Conservation (phyloP, 1,140 invertebrate species). For the Drosophila sechellia region DNA sequence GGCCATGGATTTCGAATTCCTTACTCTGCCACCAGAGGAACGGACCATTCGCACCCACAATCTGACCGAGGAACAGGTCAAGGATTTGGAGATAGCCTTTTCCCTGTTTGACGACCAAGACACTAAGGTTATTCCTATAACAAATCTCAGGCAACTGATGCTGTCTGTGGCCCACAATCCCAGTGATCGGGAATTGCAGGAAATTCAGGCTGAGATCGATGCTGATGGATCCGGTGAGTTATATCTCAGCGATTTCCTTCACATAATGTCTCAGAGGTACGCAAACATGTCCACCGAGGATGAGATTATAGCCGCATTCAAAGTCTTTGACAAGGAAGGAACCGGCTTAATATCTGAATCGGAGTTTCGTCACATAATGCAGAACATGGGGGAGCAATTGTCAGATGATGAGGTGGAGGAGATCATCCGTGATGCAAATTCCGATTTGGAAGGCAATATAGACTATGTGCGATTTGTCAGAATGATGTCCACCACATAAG, state of each 20-base stretch:
- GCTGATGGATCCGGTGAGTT: slow-evolving; percentile 44
- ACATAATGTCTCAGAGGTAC: slow-evolving; percentile 54
- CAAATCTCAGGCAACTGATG: slow-evolving; percentile 32
- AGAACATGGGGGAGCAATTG: slow-evolving; percentile 46
- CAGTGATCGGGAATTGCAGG: slow-evolving; percentile 37
- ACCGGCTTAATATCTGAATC: slow-evolving; percentile 55
- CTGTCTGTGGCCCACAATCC: slow-evolving; percentile 42
- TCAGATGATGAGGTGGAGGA: slow-evolving; percentile 57
- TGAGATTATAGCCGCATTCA: slow-evolving; percentile 60
- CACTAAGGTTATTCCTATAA: slow-evolving; percentile 38
- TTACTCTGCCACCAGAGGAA: slow-evolving; percentile 55
- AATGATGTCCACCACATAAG: slow-evolving; percentile 39
- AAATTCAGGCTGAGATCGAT: slow-evolving; percentile 50
- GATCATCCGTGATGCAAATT: slow-evolving; percentile 55
- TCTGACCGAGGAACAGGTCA: slow-evolving; percentile 35
- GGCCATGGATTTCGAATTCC: slow-evolving; percentile 57
- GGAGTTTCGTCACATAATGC: slow-evolving; percentile 59
- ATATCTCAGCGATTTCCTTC: slow-evolving; percentile 54
- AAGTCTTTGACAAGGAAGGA: slow-evolving; percentile 46
- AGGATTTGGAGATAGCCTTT: slow-evolving; percentile 49
- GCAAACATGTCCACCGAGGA: slow-evolving; percentile 50
- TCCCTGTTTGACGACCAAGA: slow-evolving; percentile 36
- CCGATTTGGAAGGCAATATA: slow-evolving; percentile 61
- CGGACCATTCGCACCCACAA: slow-evolving; percentile 37
- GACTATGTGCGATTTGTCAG: slow-evolving; percentile 53